Percentiles rank a stretch among this genome's conserved stretches.
Conservation (phyloP, 2,888 invertebrate species). For the Sinohyriopsis cumingii region DNA sequence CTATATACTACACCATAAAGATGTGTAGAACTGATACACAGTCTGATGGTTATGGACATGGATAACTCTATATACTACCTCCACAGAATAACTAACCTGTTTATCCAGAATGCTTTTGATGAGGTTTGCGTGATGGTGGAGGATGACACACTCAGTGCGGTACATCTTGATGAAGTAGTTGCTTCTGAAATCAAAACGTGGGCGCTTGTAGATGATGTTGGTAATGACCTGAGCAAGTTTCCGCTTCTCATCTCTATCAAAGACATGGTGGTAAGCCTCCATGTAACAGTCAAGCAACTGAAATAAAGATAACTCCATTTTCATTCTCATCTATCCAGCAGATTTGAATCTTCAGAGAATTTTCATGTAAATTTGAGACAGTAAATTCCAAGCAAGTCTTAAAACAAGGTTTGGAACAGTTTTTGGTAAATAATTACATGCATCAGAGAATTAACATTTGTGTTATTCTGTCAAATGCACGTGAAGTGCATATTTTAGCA, state of each 20-base stretch:
- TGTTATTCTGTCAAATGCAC: no score
- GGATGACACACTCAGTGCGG: conserved; percentile 65
- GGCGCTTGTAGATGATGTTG: conserved; percentile 65
- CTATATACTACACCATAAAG: no score
- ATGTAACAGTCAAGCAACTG: conserved; percentile 70
- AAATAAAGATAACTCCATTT: not conserved
- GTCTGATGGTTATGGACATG: no score
- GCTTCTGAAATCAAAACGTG: conserved; percentile 64
- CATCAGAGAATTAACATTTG: no score
- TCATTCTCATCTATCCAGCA: no score
- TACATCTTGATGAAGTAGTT: conserved; percentile 68
- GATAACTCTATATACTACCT: not conserved
- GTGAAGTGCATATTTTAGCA: no score
- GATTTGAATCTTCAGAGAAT: no score
- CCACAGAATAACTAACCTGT: conserved; percentile 51
- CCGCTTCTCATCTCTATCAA: conserved; percentile 67
- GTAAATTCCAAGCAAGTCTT: no score
- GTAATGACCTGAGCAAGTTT: conserved; percentile 67
- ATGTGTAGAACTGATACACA: no score
- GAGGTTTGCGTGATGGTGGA: conserved; percentile 60
- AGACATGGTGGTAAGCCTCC: conserved; percentile 71
- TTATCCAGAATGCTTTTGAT: conserved; percentile 67
- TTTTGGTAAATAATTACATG: no score
- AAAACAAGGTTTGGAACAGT: no score
- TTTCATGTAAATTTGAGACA: no score